Evolutionary conservation across 2,113 vertebrate species (phyloP).

Genomic region (Trichomycterus rosablanca): DNA sequence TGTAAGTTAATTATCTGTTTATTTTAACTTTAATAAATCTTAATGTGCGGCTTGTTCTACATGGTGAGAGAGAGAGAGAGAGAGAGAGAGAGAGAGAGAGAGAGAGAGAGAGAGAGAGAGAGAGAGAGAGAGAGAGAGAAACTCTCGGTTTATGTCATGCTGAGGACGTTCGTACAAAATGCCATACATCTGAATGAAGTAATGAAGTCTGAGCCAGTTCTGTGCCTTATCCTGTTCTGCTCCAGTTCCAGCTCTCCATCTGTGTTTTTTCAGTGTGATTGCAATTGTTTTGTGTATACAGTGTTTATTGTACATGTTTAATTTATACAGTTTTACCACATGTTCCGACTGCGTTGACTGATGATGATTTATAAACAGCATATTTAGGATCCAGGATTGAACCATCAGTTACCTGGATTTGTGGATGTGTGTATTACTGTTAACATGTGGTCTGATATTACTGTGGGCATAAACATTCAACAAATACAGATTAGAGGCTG

Average conservation of each 20-base stretch:
- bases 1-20: slow-evolving; percentile 49
- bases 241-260: slow-evolving; percentile 9
- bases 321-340: no score
- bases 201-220: not conserved
- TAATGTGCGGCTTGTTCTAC: slow-evolving; percentile 24
- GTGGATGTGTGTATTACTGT: no score
- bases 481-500: no score
- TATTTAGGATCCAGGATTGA: no score
- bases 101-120: not conserved
- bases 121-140: not conserved
- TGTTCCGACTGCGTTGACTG: no score
- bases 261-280: not conserved
- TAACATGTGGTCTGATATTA: no score
- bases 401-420: no score
- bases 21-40: slow-evolving; percentile 49
- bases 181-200: slow-evolving; percentile 1
- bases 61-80: no score
- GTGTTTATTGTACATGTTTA: no score
- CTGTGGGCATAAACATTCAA: no score
- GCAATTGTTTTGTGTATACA: no score
- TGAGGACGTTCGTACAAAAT: not conserved
- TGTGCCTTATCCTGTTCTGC: not conserved
- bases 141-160: slow-evolving; percentile 23
- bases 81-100: not conserved
- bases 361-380: no score